Conservation (phyloP, 37 sponge, comb jelly and placozoan species). For the Corticium candelabrum region DNA sequence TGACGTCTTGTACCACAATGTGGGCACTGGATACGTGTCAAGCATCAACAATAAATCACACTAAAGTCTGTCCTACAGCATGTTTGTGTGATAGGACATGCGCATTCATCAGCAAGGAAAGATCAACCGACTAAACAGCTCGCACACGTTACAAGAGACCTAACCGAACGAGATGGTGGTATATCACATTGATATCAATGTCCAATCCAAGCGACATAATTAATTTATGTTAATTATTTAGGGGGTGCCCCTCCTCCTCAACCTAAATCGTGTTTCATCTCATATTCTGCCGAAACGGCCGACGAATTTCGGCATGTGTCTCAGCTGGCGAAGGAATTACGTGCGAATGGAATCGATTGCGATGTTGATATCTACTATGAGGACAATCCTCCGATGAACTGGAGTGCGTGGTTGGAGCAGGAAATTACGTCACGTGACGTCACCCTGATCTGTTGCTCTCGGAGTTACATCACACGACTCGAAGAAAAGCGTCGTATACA, state of each 20-base stretch:
- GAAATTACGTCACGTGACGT: background rate
- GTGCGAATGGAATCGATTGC: background rate
- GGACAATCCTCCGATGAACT: background rate
- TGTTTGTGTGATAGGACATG: no score
- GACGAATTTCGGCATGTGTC: background rate
- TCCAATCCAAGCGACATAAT: no score
- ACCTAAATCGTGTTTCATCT: background rate
- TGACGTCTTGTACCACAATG: no score
- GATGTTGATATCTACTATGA: background rate
- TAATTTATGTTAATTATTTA: no score
- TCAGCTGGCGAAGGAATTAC: background rate
- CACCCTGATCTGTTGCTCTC: background rate
- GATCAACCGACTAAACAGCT: no score
- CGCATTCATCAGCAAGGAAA: no score
- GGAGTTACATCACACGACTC: background rate
- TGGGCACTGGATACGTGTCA: no score
- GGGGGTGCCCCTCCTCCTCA: background rate
- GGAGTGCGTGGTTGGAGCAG: background rate
- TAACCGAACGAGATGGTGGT: no score
- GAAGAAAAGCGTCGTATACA: background rate
- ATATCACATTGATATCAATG: no score
- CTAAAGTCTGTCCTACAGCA: no score
- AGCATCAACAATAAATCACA: no score
- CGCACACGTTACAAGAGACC: no score
- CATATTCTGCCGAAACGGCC: background rate